phyloP scores from a whole-genome alignment of 1,140 invertebrate species.

The Heliconius eleuchia region DNA sequence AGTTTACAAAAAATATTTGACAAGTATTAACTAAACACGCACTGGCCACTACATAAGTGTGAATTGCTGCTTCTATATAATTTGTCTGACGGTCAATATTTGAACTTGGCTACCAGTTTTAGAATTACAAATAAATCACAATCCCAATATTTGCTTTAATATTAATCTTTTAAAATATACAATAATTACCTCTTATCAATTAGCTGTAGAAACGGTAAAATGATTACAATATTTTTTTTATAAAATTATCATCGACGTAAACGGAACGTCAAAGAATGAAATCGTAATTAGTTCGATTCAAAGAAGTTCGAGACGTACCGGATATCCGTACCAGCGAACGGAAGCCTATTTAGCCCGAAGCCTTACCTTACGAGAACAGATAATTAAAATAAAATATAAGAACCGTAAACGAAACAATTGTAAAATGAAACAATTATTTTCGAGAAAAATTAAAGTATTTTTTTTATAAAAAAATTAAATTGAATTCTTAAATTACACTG shows the following conservation, averaged over 20 bases:
- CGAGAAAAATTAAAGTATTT: background rate
- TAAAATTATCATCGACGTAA: background rate
- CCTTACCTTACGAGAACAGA: background rate
- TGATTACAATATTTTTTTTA: background rate
- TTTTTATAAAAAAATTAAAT: background rate
- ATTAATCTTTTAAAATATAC: background rate
- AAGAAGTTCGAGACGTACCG: constrained; percentile 1
- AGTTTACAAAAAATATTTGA: constrained; percentile 2
- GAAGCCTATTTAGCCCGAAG: background rate
- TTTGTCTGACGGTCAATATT: background rate
- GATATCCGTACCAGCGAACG: background rate
- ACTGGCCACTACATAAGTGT: background rate
- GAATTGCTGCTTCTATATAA: background rate
- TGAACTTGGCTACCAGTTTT: background rate
- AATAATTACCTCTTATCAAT: background rate
- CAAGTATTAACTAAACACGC: background rate
- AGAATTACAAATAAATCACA: background rate
- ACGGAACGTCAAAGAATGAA: background rate
- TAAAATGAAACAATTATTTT: background rate
- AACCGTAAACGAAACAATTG: background rate
- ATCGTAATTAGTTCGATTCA: background rate
- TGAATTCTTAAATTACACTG: constrained; percentile 48
- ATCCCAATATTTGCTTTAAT: background rate
- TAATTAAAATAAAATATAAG: background rate
- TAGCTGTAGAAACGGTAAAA: background rate